Evolutionary conservation across 1,140 invertebrate species (phyloP), one percentile per base, ranked within the genome.

Genomic region (Danaus plexippus): DNA sequence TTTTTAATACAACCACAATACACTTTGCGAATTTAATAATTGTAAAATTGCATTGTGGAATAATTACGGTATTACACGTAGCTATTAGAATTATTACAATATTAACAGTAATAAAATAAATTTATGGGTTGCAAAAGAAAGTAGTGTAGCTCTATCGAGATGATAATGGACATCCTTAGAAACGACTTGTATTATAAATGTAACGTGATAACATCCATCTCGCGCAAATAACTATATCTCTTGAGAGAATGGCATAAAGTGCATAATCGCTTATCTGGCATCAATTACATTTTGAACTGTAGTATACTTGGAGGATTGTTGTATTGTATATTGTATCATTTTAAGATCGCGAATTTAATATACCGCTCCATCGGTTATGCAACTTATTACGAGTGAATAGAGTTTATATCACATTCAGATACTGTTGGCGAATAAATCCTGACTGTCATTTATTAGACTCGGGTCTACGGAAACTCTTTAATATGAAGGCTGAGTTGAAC

Each of bases 371-470:
- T 62, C 49, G 52, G 69, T 57, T 62, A 64, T 71, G 47, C 49
- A 48, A 59, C 61, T 68, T 73, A 69, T 12, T 11, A 32, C 51
- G 47, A 48, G 9, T 40, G n/a, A 1, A 47, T 70, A 74, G 9
- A 65, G 67, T 65, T 66, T 13, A 64, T 18, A 56, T 50, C 42
- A 42, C 41, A 9, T 47, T 18, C 9, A 43, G 9, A n/a, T 9
- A 9, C 11, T 49, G 41, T 49, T 58, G 54, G 61, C 47, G 60
- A 73, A 79, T 71, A 73, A 73, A 71, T 77, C 65, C 64, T 67
- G 68, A 72, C 69, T 71, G 73, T 77, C 74, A 75, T 75, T 76
- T 79, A 72, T 76, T 76, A 75, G 57, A 66, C 63, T 63, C 58
- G 57, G 59, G 61, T 65, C 67, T 74, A 73, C 71, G 69, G 71